Conservation (phyloP, 2,888 invertebrate genomes). For the Andrena bicolor region DNA sequence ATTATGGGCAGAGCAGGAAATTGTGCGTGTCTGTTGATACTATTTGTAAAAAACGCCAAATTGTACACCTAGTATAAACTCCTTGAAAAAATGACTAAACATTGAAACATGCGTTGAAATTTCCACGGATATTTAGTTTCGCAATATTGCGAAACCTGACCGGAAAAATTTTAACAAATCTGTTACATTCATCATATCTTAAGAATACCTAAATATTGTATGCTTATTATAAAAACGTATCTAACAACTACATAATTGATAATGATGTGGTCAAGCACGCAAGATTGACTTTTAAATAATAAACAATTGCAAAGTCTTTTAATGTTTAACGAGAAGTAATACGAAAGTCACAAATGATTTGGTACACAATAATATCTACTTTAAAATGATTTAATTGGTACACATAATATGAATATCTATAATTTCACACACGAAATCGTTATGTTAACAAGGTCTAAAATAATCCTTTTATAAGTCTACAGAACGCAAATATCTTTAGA, state of each 20-base stretch:
- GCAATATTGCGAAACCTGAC: neutral
- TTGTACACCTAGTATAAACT: neutral
- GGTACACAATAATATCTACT: neutral
- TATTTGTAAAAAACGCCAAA: neutral
- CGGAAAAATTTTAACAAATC: neutral
- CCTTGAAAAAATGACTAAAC: neutral
- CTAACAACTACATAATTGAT: neutral
- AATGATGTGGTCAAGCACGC: conserved; percentile 13
- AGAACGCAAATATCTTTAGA: no score
- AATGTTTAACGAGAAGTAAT: neutral
- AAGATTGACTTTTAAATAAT: conserved; percentile 23
- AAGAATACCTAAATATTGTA: conserved; percentile 11
- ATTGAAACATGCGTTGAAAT: neutral
- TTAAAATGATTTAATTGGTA: neutral
- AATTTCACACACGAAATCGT: neutral
- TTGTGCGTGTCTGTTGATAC: conserved; percentile 20
- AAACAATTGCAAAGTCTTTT: neutral
- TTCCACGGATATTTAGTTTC: neutral
- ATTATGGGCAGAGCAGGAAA: neutral
- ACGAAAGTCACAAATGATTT: no score
- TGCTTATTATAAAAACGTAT: conserved; percentile 32
- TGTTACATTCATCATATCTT: conserved; percentile 18
- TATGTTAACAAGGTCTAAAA: neutral
- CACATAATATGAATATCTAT: neutral
- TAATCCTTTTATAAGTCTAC: no score